phyloP scores from a whole-genome alignment of 92 coral and sea anemone species.

The Plumapathes pennacea region DNA sequence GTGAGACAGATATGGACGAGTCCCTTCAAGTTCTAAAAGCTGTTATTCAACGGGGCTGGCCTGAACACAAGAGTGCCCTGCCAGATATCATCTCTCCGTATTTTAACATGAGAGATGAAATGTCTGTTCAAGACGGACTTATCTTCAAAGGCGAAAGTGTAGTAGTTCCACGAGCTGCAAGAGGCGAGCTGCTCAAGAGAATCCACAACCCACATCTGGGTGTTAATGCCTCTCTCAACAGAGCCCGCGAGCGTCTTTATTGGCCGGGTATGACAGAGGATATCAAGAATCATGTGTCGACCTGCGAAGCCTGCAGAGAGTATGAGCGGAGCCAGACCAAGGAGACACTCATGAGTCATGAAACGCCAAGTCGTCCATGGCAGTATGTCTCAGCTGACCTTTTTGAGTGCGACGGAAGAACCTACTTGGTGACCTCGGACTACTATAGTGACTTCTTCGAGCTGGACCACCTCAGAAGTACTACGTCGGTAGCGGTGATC shows the following conservation, averaged over 20 bases:
- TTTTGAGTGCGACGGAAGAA: too few species aligned
- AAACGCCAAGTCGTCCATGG: slow-evolving; percentile 21
- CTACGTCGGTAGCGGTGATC: too few species aligned
- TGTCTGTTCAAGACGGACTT: slow-evolving; percentile 21
- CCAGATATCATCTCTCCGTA: slow-evolving; percentile 33
- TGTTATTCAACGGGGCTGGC: slow-evolving; percentile 41
- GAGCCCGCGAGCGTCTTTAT: slow-evolving; percentile 45
- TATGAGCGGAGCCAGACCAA: slow-evolving; percentile 27
- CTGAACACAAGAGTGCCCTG: slow-evolving; percentile 18
- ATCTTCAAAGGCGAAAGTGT: slow-evolving; percentile 41
- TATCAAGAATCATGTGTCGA: slow-evolving; percentile 29
- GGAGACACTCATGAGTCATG: slow-evolving; percentile 34
- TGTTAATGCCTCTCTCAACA: slow-evolving; percentile 28
- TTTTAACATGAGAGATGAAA: too few species aligned
- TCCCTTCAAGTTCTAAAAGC: slow-evolving; percentile 32
- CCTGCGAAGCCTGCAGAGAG: slow-evolving; percentile 43
- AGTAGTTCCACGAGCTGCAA: slow-evolving; percentile 16
- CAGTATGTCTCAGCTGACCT: too few species aligned
- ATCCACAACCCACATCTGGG: slow-evolving; percentile 34
- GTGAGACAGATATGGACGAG: slow-evolving; percentile 34
- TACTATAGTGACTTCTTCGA: too few species aligned
- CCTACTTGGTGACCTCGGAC: too few species aligned
- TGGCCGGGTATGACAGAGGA: slow-evolving; percentile 53
- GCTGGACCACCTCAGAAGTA: too few species aligned
- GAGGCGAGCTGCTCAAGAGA: slow-evolving; percentile 23